These are phyloP conservation scores for Hyles euphorbiae DNA, from an alignment of 1,140 invertebrate species.

Conservation along the genomic window DNA sequence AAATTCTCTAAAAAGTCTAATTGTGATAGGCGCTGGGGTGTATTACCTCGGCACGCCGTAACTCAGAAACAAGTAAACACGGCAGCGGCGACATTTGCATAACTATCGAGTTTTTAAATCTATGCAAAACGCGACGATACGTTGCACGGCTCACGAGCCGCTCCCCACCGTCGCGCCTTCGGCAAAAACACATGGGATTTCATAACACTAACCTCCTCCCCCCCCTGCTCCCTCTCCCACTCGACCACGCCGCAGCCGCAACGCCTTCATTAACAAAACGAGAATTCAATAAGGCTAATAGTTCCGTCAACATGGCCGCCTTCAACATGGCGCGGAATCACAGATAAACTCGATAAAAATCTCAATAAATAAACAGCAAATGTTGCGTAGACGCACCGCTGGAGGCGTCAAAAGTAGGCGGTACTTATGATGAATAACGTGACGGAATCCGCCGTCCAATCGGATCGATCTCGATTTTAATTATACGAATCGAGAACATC, in stretches of 20 bases:
- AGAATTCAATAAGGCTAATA: conserved; percentile 10
- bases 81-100: conserved; percentile 61
- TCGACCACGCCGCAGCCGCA: too few species aligned
- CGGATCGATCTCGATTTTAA: conserved; percentile 68
- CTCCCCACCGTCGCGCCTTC: conserved; percentile 23
- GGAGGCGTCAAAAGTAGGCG: conserved; percentile 69
- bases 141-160: conserved; percentile 47
- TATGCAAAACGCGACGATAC: conserved; percentile 71
- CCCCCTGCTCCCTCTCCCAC: not conserved
- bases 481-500: conserved; percentile 68
- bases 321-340: conserved; percentile 22
- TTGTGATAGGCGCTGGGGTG: conserved; percentile 48
- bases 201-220: conserved; percentile 36
- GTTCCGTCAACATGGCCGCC: conserved; percentile 24
- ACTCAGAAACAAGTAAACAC: conserved; percentile 68
- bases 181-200: conserved; percentile 55
- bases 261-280: too few species aligned
- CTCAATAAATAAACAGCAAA: conserved; percentile 52
- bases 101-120: conserved; percentile 72
- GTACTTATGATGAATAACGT: conserved; percentile 57
- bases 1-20: conserved; percentile 32
- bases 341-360: conserved; percentile 35
- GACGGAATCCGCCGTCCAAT: conserved; percentile 64
- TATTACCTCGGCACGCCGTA: conserved; percentile 54
- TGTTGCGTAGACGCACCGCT: conserved; percentile 60